Conservation (phyloP, 2,113 vertebrate species). For the Thamnophis sirtalis region DNA sequence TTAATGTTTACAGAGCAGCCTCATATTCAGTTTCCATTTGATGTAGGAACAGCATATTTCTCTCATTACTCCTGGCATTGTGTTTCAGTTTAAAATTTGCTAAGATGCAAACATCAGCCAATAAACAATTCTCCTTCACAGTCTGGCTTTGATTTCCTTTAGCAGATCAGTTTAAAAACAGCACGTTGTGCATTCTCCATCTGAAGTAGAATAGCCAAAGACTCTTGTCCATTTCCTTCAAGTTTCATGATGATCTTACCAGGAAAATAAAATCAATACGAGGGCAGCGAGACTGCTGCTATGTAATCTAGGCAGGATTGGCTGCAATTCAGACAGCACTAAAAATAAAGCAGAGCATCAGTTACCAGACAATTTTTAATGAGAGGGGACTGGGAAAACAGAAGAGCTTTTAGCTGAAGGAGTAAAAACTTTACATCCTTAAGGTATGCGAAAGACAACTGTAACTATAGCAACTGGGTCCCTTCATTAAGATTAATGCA, state of each 20-base stretch:
- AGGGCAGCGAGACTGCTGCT: background rate
- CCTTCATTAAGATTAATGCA: conserved; percentile 68
- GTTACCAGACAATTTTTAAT: conserved; percentile 30
- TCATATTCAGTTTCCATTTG: background rate
- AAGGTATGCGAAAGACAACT: conserved; percentile 56
- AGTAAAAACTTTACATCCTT: conserved; percentile 64
- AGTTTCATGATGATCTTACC: background rate
- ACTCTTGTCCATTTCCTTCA: background rate
- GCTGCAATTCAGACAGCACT: conserved; percentile 8
- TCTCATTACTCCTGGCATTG: background rate
- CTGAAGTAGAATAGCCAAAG: background rate
- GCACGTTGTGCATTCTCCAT: background rate
- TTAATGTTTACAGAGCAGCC: background rate
- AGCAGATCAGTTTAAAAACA: background rate
- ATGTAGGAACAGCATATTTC: background rate
- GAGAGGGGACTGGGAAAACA: background rate
- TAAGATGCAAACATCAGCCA: background rate
- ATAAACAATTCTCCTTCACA: background rate
- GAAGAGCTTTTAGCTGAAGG: conserved; percentile 49
- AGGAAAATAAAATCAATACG: background rate
- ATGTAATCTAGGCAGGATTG: rapidly evolving
- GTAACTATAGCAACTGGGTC: conserved; percentile 77
- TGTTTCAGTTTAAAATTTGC: background rate
- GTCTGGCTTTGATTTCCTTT: background rate
- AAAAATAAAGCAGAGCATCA: conserved; percentile 12